Conservation (phyloP, 2,888 invertebrate species). For the Loripinus fragilis region DNA sequence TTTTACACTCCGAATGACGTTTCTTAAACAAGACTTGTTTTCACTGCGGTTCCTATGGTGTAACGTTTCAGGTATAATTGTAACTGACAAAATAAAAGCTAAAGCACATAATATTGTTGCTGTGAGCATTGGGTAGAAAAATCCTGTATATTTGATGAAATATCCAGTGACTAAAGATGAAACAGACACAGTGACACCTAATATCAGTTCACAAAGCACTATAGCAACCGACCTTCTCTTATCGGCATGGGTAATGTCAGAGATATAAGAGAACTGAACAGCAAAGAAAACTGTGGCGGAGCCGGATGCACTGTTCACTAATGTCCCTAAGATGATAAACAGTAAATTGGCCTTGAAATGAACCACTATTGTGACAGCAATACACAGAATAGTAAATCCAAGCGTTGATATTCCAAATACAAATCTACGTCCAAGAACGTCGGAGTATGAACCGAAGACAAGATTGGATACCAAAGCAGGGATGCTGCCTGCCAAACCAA, state of each 20-base stretch:
- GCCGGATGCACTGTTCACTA: slow-evolving; percentile 46
- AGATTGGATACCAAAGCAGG: slow-evolving; percentile 54
- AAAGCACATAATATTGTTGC: slow-evolving; percentile 6
- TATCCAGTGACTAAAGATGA: slow-evolving; percentile 41
- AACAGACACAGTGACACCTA: slow-evolving; percentile 34
- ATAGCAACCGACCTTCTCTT: slow-evolving; percentile 44
- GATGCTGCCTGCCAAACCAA: slow-evolving; percentile 21
- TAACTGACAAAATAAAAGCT: slow-evolving; percentile 19
- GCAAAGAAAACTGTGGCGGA: slow-evolving; percentile 38
- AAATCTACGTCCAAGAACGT: slow-evolving; percentile 50
- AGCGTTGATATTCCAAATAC: slow-evolving; percentile 33
- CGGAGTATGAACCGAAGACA: slow-evolving; percentile 49
- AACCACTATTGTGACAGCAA: slow-evolving; percentile 23
- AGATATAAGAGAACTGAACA: slow-evolving; percentile 39
- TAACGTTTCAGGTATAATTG: slow-evolving; percentile 39
- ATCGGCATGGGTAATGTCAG: slow-evolving; percentile 45
- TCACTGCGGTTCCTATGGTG: not conserved
- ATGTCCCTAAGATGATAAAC: slow-evolving; percentile 27
- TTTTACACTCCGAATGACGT: slow-evolving; percentile 9
- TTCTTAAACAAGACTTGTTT: not conserved
- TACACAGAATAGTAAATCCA: slow-evolving; percentile 24
- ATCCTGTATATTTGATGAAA: slow-evolving; percentile 36
- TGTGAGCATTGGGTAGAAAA: slow-evolving; percentile 37
- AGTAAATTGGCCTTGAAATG: slow-evolving; percentile 33
- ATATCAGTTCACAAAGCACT: slow-evolving; percentile 39